Evolutionary conservation across 2,888 invertebrate species (phyloP), one percentile per base, ranked within the genome.

Genomic region (Opisthograptis luteolata): DNA sequence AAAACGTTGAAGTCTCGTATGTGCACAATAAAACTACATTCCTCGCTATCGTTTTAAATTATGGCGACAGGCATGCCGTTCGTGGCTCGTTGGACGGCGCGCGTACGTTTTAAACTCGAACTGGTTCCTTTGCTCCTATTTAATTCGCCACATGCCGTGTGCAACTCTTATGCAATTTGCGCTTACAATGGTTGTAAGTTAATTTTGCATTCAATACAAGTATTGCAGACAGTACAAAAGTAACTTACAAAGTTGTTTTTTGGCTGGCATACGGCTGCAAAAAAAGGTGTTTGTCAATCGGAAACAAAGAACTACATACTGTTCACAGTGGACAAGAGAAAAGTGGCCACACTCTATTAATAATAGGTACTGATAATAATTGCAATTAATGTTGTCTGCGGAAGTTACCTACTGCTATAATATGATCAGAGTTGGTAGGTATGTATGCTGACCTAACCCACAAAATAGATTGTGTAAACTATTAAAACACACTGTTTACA

Each of bases 121-220:
- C 85, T 86, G 84, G 85, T 87, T 87, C 76, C 77, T 76, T 80
- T 82, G 76, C 82, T 83, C 79, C 84, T 84, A 87, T 86, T 86
- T 83, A 81, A 83, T 83, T 82, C 78, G 74, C 78, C 77, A 81
- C 81, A 85, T 83, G 83, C 75, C 71, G 79, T 79, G 71, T 81
- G 73, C 80, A 81, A 78, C 70, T 65, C 81, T 85, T 86, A 86
- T 81, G 84, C 81, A 87, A 88, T 84, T 86, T 80, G 65, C 78
- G 64, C 79, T 76, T 70, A 84, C 82, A 86, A 84, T 79, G 70
- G 64, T 64, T 70, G 20, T 42, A 50, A 51, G 35, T 31, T 37
- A 12, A 44, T 44, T 44, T 44, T 28, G n/a, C n/a, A 28, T 28
- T 43, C 43, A 49, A 25, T 35, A 31, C 35, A 41, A 25, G 27